phyloP scores from a whole-genome alignment of 2,797 vertebrate genomes.

The Chiropotes sagulatus region DNA sequence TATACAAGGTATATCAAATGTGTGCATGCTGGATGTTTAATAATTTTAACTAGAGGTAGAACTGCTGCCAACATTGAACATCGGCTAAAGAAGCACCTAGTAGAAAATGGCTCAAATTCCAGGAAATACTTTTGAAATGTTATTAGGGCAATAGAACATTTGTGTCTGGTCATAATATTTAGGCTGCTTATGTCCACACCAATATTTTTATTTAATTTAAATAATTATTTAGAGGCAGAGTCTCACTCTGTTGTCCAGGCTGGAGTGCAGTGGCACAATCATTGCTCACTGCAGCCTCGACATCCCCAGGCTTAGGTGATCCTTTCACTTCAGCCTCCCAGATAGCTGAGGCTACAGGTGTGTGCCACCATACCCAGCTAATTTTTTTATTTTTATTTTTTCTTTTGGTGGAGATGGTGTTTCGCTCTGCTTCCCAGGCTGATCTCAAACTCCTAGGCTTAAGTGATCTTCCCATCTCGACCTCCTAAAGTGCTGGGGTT shows the following conservation, averaged over 20 bases:
- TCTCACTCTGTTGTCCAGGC: not conserved
- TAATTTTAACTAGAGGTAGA: not conserved
- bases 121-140: constrained; percentile 12
- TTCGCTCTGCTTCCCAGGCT: not conserved
- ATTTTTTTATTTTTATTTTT: not conserved
- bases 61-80: not conserved
- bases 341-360: not conserved
- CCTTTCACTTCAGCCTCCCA: not conserved
- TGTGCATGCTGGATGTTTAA: not conserved
- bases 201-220: constrained; percentile 24
- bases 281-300: not conserved
- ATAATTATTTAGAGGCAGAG: not conserved
- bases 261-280: not conserved
- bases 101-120: not conserved
- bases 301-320: not conserved
- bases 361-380: not conserved
- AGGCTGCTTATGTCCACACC: not conserved
- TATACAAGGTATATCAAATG: not conserved
- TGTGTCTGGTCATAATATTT: not conserved
- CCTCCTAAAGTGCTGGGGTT: not conserved
- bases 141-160: not conserved
- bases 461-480: not conserved
- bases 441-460: not conserved
- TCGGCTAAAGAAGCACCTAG: not conserved
- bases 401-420: not conserved